These are phyloP conservation scores for Coreoperca whiteheadi DNA, from an alignment of 2,113 vertebrate genomes.

Conservation along the genomic window DNA sequence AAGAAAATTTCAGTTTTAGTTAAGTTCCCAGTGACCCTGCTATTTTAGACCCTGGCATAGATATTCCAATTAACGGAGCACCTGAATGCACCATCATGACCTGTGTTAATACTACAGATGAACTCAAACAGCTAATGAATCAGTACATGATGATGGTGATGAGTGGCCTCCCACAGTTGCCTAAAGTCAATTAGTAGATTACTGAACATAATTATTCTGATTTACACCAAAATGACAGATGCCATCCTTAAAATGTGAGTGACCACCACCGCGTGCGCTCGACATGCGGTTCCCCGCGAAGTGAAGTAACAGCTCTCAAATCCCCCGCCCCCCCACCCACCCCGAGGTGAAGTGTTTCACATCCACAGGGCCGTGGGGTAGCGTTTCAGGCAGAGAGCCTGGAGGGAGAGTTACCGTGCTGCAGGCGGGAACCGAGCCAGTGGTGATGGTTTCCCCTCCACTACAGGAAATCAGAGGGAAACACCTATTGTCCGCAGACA, in stretches of 20 bases:
- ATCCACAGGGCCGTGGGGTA: constrained; percentile 59
- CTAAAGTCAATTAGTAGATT: neutral
- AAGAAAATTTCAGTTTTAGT: neutral
- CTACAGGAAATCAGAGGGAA: constrained; percentile 77
- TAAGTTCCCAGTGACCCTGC: neutral
- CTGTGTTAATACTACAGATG: neutral
- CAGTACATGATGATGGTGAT: too few relatives aligned
- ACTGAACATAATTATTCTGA: neutral
- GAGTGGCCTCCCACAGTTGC: too few relatives aligned
- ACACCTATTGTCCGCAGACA: constrained; percentile 74
- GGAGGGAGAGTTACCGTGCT: constrained; percentile 46
- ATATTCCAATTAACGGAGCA: neutral
- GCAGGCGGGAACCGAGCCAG: constrained; percentile 54
- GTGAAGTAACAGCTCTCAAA: constrained; percentile 39
- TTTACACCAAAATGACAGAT: neutral
- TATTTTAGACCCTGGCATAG: too few relatives aligned
- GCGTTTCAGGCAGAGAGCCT: constrained; percentile 66
- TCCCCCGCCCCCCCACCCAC: too few relatives aligned
- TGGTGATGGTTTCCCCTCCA: constrained; percentile 71
- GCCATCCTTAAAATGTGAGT: too few relatives aligned
- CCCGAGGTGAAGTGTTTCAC: constrained; percentile 46
- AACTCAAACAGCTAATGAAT: neutral
- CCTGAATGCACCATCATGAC: neutral
- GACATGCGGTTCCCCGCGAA: constrained; percentile 26
- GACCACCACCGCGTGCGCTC: too few relatives aligned